phyloP scores from a whole-genome alignment of 2,113 vertebrate genomes.

The Erinaceus europaeus region DNA sequence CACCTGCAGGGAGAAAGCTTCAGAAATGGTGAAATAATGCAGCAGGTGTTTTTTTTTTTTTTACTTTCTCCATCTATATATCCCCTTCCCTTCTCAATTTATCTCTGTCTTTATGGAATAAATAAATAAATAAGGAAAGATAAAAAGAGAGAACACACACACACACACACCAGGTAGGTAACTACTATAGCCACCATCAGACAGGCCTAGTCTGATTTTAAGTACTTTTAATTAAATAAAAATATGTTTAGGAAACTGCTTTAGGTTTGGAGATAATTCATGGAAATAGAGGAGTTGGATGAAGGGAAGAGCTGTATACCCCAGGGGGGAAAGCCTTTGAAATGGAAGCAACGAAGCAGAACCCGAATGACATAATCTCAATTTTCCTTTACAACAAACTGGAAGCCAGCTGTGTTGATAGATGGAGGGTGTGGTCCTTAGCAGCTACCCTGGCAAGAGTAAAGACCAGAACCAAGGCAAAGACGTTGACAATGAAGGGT shows the following conservation, averaged over 20 bases:
- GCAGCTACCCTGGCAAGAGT: neutral
- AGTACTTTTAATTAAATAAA: conserved; percentile 3
- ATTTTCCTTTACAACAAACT: conserved; percentile 25
- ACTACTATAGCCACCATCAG: neutral
- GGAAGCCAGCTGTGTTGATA: neutral
- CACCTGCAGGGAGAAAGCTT: no score
- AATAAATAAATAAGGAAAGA: no score
- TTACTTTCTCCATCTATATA: no score
- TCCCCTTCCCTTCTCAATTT: no score
- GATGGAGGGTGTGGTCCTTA: neutral
- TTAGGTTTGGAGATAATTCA: conserved; percentile 6
- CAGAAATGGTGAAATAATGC: no score
- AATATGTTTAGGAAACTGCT: neutral
- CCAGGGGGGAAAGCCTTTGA: neutral
- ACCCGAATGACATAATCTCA: conserved; percentile 5
- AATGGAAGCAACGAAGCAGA: conserved; percentile 15
- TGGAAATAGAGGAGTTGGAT: neutral
- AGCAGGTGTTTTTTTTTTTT: no score
- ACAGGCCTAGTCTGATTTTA: neutral
- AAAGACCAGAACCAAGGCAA: neutral
- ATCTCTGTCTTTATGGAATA: no score
- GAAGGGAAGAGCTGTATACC: neutral
- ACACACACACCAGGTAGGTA: neutral
- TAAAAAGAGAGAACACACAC: no score
- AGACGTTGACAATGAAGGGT: neutral